Evolutionary conservation across 2,888 invertebrate species (phyloP), one percentile per base, ranked within the genome.

Genomic region (Phyllotreta striolata): DNA sequence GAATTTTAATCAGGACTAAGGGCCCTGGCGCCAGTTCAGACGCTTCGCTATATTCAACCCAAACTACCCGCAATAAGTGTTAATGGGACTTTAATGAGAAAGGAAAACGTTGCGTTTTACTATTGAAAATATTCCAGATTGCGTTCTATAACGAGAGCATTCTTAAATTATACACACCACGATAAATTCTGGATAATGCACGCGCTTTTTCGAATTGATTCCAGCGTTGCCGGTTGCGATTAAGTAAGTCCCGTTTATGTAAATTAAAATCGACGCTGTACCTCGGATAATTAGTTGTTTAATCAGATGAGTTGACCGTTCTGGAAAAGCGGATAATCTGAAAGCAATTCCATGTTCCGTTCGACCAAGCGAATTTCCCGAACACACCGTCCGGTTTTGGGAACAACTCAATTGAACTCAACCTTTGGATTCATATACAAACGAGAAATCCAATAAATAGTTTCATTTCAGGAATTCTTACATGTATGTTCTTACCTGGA

Each of bases 31-130:
- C 72, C 72, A 63, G 62, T 62, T 67, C 66, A 62, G 66, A 64
- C 67, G 66, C 68, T 68, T 66, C 69, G 70, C 67, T 69, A 70
- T 65, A 64, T 24, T 24, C 66, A 57, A 56, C 64, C 66, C 61
- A 69, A 74, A 72, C 71, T 72, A 70, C 69, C 70, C 71, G 69
- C 71, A 72, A 72, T 73, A 70, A 74, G 68, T 70, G 72, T 69
- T 72, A 73, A 74, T 72, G 70, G 68, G 62, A 64, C 69, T 71
- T 72, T 73, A 73, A 74, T 73, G 73, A 67, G 70, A 61, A 66
- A 56, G 63, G 38, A 63, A 65, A 67, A 62, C 62, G 63, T 64
- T 68, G 39, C 41, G 7, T 24, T 46, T 24, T 24, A 1, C 24
- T 24, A 24, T 24, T 24, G 24, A 24, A 24, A 24, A 24, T 24